phyloP scores from a whole-genome alignment of 2,888 invertebrate species.

The Euphydryas editha region DNA sequence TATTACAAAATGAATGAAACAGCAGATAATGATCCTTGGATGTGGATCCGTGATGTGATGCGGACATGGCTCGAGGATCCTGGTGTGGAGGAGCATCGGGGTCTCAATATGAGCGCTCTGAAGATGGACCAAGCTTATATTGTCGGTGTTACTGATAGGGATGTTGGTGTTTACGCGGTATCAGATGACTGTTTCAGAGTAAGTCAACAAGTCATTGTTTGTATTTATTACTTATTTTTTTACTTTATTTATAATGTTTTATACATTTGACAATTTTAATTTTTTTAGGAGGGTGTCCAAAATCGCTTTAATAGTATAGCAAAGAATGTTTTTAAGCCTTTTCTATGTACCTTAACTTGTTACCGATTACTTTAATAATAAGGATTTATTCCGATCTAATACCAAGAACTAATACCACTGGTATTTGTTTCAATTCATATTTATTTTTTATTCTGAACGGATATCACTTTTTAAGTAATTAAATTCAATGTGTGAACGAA shows the following conservation, averaged over 20 bases:
- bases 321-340: background rate
- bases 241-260: background rate
- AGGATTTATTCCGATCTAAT: too few species aligned
- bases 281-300: background rate
- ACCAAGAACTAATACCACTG: too few species aligned
- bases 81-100: conserved; percentile 73
- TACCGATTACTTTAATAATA: background rate
- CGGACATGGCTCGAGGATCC: conserved; percentile 85
- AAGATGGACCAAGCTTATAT: conserved; percentile 87
- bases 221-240: too few species aligned
- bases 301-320: background rate
- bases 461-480: too few species aligned
- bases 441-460: too few species aligned
- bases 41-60: conserved; percentile 72
- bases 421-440: too few species aligned
- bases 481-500: too few species aligned
- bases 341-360: background rate
- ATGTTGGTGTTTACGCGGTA: conserved; percentile 85
- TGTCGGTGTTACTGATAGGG: conserved; percentile 63
- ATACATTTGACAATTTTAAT: background rate
- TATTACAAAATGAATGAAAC: conserved; percentile 62
- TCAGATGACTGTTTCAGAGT: conserved; percentile 89
- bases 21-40: conserved; percentile 64
- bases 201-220: conserved; percentile 53
- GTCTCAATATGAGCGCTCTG: conserved; percentile 83